Evolutionary conservation across 2,888 invertebrate species (phyloP).

Genomic region (Lithodes maja): DNA sequence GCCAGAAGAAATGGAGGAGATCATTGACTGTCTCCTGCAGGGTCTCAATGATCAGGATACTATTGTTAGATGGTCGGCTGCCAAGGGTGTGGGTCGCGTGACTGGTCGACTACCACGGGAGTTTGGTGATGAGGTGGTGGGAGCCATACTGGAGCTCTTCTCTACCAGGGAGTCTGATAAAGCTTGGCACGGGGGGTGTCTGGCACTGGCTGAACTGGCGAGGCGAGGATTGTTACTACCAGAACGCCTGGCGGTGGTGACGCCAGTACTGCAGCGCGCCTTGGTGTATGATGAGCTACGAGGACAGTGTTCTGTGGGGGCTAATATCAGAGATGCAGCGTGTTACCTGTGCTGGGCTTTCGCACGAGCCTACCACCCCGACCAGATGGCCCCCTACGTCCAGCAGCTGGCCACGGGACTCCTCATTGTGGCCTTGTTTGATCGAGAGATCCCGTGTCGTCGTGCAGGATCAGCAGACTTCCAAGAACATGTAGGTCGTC

Average conservation of each 20-base stretch:
- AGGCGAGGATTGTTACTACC: slow-evolving; percentile 92
- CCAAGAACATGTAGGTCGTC: slow-evolving; percentile 99
- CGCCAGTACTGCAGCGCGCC: slow-evolving; percentile 87
- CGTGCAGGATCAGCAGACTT: slow-evolving; percentile 98
- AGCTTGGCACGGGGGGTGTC: slow-evolving; percentile 97
- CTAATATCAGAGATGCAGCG: slow-evolving; percentile 97
- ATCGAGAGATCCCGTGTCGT: slow-evolving; percentile 96
- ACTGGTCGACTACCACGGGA: slow-evolving; percentile 90
- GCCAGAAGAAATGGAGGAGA: slow-evolving; percentile 88
- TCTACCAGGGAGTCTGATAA: slow-evolving; percentile 85
- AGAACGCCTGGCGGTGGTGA: slow-evolving; percentile 84
- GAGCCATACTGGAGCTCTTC: slow-evolving; percentile 85
- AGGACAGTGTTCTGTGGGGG: slow-evolving; percentile 88
- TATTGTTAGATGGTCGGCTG: slow-evolving; percentile 92
- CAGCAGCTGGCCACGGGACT: slow-evolving; percentile 88
- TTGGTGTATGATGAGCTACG: slow-evolving; percentile 93
- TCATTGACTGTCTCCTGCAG: slow-evolving; percentile 90
- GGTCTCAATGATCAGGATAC: slow-evolving; percentile 85
- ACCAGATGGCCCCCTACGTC: slow-evolving; percentile 87
- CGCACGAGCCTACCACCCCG: slow-evolving; percentile 94
- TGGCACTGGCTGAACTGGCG: slow-evolving; percentile 94
- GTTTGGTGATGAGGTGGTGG: slow-evolving; percentile 94
- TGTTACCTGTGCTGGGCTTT: slow-evolving; percentile 99
- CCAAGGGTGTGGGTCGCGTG: slow-evolving; percentile 95
- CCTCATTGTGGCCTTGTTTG: slow-evolving; percentile 92